Conservation (phyloP, 2,888 invertebrate genomes). For the Herminia tarsipennalis region DNA sequence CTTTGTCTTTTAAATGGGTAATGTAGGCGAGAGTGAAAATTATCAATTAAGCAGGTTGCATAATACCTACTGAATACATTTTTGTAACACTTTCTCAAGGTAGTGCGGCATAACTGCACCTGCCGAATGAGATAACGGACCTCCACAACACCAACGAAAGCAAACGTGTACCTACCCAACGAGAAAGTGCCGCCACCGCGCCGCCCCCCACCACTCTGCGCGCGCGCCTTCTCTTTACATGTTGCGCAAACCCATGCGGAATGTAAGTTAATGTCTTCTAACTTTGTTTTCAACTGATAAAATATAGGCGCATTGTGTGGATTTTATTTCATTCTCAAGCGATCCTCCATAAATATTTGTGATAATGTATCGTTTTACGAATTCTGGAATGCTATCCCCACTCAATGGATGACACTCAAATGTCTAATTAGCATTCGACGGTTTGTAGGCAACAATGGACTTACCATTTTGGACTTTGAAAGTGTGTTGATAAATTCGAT, state of each 20-base stretch:
- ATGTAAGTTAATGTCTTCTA: conserved; percentile 58
- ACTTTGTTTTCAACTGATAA: conserved; percentile 29
- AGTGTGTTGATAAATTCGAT: conserved; percentile 32
- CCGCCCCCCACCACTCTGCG: conserved; percentile 45
- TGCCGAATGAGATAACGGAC: conserved; percentile 83
- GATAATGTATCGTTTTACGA: neutral
- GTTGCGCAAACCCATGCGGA: conserved; percentile 78
- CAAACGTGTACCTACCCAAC: conserved; percentile 75
- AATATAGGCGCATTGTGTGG: conserved; percentile 8
- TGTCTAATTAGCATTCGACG: conserved; percentile 59
- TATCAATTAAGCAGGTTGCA: conserved; percentile 51
- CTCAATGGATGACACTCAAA: conserved; percentile 45
- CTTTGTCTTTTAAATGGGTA: neutral
- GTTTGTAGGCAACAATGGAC: conserved; percentile 40
- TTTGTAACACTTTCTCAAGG: conserved; percentile 80
- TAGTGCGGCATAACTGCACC: conserved; percentile 70
- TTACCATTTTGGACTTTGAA: conserved; percentile 54
- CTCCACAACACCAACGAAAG: conserved; percentile 76
- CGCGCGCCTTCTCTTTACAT: conserved; percentile 73
- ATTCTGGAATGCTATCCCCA: conserved; percentile 9
- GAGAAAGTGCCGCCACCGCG: conserved; percentile 72
- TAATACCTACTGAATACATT: conserved; percentile 70
- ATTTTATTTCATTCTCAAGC: neutral
- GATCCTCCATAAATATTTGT: neutral
- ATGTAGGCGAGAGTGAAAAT: conserved; percentile 20